Percentiles rank a stretch among this genome's conserved stretches.
phyloP scores from a whole-genome alignment of 2,113 vertebrate genomes.

The Salvator merianae region DNA sequence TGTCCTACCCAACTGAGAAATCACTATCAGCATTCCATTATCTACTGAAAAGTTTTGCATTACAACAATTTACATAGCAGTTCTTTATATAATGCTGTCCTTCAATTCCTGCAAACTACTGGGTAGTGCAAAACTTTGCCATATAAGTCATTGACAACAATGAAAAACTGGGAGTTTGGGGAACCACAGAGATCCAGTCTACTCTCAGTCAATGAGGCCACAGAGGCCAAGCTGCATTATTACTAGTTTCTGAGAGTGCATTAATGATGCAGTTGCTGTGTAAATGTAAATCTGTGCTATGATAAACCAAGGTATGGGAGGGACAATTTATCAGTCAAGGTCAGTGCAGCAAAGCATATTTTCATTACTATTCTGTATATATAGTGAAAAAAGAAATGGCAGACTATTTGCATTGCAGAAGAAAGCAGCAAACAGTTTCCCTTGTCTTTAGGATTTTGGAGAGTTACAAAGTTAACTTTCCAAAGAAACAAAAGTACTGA shows the following conservation, averaged over 20 bases:
- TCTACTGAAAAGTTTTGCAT: not conserved
- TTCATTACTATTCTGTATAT: not conserved
- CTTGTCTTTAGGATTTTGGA: not conserved
- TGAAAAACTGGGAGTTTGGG: too few species aligned
- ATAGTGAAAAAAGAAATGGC: not conserved
- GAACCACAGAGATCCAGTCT: too few species aligned
- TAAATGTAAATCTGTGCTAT: too few species aligned
- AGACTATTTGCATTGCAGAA: slow-evolving; percentile 20
- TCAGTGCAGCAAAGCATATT: not conserved
- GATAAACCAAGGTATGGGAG: too few species aligned
- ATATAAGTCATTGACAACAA: too few species aligned
- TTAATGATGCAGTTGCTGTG: too few species aligned
- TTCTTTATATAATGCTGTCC: too few species aligned
- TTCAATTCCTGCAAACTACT: too few species aligned
- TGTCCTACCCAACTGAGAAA: not conserved
- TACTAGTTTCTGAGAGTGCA: too few species aligned
- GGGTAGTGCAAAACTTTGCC: too few species aligned
- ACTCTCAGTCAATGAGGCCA: too few species aligned
- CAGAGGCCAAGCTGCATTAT: too few species aligned
- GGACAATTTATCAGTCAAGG: not conserved
- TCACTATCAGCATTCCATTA: not conserved
- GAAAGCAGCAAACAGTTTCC: not conserved
- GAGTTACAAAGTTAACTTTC: not conserved
- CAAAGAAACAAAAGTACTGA: slow-evolving; percentile 4
- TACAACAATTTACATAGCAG: not conserved